Evolutionary conservation across 2,113 vertebrate genomes (phyloP).

Genomic region (Pluvianellus socialis): DNA sequence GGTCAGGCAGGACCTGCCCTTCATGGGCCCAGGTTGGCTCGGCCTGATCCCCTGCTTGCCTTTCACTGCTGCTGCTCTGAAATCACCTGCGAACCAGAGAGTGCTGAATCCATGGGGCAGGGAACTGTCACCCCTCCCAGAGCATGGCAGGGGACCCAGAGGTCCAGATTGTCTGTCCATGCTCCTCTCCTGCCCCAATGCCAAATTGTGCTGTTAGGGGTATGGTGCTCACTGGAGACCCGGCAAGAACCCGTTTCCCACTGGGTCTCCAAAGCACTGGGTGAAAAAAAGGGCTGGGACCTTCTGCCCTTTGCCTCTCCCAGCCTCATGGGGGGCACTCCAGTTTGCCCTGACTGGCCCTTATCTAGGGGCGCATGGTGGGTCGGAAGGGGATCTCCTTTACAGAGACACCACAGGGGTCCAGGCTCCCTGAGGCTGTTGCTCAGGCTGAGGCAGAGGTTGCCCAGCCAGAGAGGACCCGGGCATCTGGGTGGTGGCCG

Average conservation of each 20-base stretch:
- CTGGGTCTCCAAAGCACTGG: background rate
- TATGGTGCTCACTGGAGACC: background rate
- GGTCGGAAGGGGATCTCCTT: background rate
- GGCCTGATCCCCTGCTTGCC: too few species aligned
- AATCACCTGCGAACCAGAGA: too few species aligned
- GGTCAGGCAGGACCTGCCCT: too few species aligned
- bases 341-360: background rate
- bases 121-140: background rate
- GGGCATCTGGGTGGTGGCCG: background rate
- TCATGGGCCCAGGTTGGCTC: too few species aligned
- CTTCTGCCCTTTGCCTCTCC: background rate
- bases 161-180: too few species aligned
- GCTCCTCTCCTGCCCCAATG: background rate
- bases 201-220: background rate
- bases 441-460: background rate
- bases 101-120: too few species aligned
- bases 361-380: background rate
- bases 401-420: background rate
- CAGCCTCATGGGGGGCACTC: too few species aligned
- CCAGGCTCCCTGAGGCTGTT: background rate
- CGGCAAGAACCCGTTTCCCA: background rate
- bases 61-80: too few species aligned
- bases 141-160: background rate
- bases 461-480: background rate
- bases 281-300: too few species aligned